Percentiles rank a stretch among this genome's conserved stretches.
These are phyloP conservation scores for Sceloporus undulatus DNA, from an alignment of 2,113 vertebrate genomes.

Conservation along the genomic window DNA sequence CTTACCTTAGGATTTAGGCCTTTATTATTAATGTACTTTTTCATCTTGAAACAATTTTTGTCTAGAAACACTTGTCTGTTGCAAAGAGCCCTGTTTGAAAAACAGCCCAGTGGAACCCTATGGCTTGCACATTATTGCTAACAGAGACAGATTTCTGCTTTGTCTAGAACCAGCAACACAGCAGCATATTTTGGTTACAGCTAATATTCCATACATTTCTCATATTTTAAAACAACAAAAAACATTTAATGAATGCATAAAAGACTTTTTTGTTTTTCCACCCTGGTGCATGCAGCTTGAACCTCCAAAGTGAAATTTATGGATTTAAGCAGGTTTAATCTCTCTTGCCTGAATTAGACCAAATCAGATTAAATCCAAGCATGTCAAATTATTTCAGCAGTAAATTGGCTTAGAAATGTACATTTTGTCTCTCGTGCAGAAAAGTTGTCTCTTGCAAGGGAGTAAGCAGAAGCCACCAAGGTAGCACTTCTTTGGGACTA, in stretches of 20 bases:
- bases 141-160: not conserved
- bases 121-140: not conserved
- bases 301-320: not conserved
- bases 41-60: not conserved
- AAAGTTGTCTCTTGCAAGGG: not conserved
- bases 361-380: constrained; percentile 1
- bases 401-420: not conserved
- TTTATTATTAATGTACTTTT: not conserved
- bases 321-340: not conserved
- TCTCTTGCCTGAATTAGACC: not conserved
- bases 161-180: not conserved
- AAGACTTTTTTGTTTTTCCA: not conserved
- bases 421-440: not conserved
- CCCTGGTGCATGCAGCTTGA: not conserved
- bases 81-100: not conserved
- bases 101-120: not conserved
- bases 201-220: not conserved
- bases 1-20: not conserved
- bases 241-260: not conserved
- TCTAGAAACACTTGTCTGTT: not conserved
- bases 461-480: not conserved
- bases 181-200: not conserved
- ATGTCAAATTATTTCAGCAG: not conserved
- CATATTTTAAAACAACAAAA: not conserved
- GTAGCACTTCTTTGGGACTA: not conserved